These are phyloP conservation scores for Emydoidea blandingii DNA, from an alignment of 2,797 vertebrate species.

Conservation along the genomic window DNA sequence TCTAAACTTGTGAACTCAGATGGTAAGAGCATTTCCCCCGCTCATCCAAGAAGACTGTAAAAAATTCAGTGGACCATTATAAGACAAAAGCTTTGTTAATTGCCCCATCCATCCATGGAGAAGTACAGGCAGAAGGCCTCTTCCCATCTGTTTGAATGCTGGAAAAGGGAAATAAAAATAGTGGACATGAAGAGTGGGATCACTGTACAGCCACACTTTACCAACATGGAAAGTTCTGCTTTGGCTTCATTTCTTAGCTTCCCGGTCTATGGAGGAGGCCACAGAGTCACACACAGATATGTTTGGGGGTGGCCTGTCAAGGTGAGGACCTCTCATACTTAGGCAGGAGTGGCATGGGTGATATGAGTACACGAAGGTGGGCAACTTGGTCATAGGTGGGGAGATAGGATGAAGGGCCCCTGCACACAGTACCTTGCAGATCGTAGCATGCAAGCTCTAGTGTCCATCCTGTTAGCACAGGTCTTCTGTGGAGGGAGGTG, in stretches of 20 bases:
- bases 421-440: not conserved
- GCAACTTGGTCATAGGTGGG: not conserved
- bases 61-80: too few relatives aligned
- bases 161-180: too few relatives aligned
- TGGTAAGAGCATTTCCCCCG: too few relatives aligned
- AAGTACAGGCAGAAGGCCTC: too few relatives aligned
- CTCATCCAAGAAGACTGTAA: too few relatives aligned
- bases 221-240: not conserved
- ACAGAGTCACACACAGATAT: not conserved
- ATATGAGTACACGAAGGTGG: not conserved
- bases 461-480: not conserved
- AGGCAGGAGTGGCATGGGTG: not conserved
- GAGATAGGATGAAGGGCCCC: not conserved
- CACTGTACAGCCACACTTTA: too few relatives aligned
- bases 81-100: too few relatives aligned
- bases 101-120: too few relatives aligned
- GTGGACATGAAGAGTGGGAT: too few relatives aligned
- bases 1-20: too few relatives aligned
- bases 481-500: not conserved
- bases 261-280: not conserved
- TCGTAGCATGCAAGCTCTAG: not conserved
- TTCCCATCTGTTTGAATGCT: too few relatives aligned
- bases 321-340: not conserved
- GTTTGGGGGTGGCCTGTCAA: not conserved
- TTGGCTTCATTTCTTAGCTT: not conserved